phyloP scores from a whole-genome alignment of 64 coral and sea anemone genomes.

The Montipora foliosa region DNA sequence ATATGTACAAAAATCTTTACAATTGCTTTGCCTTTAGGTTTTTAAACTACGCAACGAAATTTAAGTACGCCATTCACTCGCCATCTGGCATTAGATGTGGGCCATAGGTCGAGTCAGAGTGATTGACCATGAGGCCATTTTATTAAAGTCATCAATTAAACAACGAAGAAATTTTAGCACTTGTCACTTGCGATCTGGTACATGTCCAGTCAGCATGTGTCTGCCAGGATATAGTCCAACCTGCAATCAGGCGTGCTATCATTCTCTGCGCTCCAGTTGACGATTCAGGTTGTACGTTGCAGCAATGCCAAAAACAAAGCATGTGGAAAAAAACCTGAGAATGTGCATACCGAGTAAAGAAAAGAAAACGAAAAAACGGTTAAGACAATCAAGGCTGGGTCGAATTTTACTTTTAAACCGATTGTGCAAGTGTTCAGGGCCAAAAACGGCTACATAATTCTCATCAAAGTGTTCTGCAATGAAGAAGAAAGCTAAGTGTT shows the following conservation, averaged over 20 bases:
- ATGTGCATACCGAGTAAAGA: neutral
- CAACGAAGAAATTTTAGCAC: neutral
- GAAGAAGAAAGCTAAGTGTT: neutral
- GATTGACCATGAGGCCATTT: neutral
- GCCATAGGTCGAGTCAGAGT: too few species aligned
- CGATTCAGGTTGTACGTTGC: neutral
- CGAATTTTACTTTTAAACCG: neutral
- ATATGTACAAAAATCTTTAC: too few species aligned
- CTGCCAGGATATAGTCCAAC: neutral
- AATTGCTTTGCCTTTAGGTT: too few species aligned
- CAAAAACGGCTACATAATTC: neutral
- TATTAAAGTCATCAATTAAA: neutral
- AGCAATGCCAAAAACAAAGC: constrained; percentile 7
- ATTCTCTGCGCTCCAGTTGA: neutral
- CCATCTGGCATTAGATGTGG: too few species aligned
- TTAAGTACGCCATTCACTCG: too few species aligned
- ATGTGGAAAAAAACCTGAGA: neutral
- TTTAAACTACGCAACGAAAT: too few species aligned
- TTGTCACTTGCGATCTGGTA: neutral
- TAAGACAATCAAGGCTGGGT: neutral
- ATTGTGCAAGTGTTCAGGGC: neutral
- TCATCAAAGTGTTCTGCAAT: neutral
- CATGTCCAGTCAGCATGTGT: neutral
- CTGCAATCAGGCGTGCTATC: neutral
- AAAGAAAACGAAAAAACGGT: neutral